Base-by-base conservation (phyloP, 1,140 invertebrate genomes). In the Diorhabda carinulata region DNA sequence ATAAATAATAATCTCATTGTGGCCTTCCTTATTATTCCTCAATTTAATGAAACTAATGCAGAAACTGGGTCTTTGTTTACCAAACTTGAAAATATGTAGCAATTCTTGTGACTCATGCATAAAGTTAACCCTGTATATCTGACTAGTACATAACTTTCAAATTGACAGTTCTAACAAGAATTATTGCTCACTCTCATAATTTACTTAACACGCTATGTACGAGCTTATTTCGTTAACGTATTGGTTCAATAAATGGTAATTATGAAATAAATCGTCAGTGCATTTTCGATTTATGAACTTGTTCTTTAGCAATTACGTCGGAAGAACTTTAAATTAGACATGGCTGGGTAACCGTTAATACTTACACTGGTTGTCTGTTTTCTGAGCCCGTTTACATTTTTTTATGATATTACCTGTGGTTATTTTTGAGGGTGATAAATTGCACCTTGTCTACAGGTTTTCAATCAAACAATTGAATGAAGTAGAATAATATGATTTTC, bases 201-300 rank as follows among this genome's bases (percentile, higher is more conserved):
- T 67, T 67, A 67, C 65, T 67, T 61, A 61, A 67, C 65, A 67
- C 65, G 52, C 41, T 47, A 60, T 43, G n/a, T 67, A 67, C 43
- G 65, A 67, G 65, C 60, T 67, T 60, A 67, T 67, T 67, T 67
- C 44, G 65, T 60, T 67, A 67, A 67, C 58, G 42, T 67, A 67
- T 61, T 60, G 65, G 64, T 65, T 57, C 56, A 65, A 65, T 65
- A 65, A 65, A 65, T 57, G 64, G 65, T 67, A 67, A 67, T 67
- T 60, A 67, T 45, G 43, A 60, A 67, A 67, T 67, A 67, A 67
- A 67, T 67, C 65, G 65, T 67, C 65, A 60, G 43, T 67, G 57
- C 10, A 43, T 43, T 52, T 52, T 52, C 47, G 65, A 67, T 67
- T 67, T 67, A 67, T 67, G 3, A 42, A 64, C 45, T 57, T 64